Evolutionary conservation across 2,113 vertebrate species (phyloP).

Genomic region (Mus musculus): GRCm39 chr11:120007501-120008000

Average conservation of each 20-base stretch:
- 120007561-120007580: neutral
- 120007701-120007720: slow-evolving; percentile 71
- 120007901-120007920: no score
- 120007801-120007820: slow-evolving; percentile 96
- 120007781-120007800: slow-evolving; percentile 91
- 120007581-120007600: neutral
- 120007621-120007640: accelerated
- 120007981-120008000: neutral
- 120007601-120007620: neutral
- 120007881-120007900: accelerated
- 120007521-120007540: neutral
- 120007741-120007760: slow-evolving; percentile 75
- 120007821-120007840: slow-evolving; percentile 95
- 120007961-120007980: neutral
- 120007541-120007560: neutral
- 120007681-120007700: slow-evolving; percentile 85
- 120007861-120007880: neutral
- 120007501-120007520: neutral
- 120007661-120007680: neutral
- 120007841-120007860: slow-evolving; percentile 89
- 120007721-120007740: slow-evolving; percentile 62
- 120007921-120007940: neutral
- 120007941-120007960: neutral
- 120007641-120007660: neutral
- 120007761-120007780: slow-evolving; percentile 78